Evolutionary conservation across 30 jellyfish, hydroid and myxozoan species (phyloP), one percentile per base, ranked within the genome.

Genomic region (Cassiopea andromeda): DNA sequence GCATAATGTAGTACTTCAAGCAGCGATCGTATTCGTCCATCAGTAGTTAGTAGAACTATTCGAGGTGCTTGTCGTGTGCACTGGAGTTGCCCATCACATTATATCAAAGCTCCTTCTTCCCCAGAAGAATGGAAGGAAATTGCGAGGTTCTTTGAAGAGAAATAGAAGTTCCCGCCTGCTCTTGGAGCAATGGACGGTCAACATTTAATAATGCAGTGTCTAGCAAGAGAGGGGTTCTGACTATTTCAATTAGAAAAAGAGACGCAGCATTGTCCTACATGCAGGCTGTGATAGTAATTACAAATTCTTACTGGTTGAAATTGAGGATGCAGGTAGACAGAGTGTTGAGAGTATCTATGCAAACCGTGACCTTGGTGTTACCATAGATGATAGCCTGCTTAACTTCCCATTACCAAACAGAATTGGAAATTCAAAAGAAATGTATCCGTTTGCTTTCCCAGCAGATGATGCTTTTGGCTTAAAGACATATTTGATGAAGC

Each of bases 321-420:
- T 68, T 68, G 77, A 43, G 45, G 77, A 68, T 68, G 77, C 77
- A 68, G 77, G 77, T 68, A 68, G 77, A 68, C 77, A 68, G 64
- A 54, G 77, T 68, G 77, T 4, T 68, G 77, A n/a, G 47, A 68
- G 77, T 68, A n/a, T 68, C 8, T 68, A 14, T 68, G 77, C 77
- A 68, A 68, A 68, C 77, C 7, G 77, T 68, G 47, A 14, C 8
- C 17, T 68, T 68, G 77, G 77, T 43, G 7, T 17, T 68, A n/a
- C 77, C 77, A 8, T 68, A 68, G 77, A 68, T 68, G 15, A 68
- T 68, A n/a, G 77, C 7, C 77, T 68, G 7, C 77, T 68, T 43
- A 0, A 27, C 38, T 54, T 54, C 64, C 64, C 64, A 54, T 54
- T 10, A 54, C 12, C 64, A 54, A 54, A 54, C 7, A 3, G 38